A percentile compares a stretch with the other conserved stretches of the same genome.
Conservation (phyloP, 2,113 vertebrate species). For the Taxidea taxus region DNA sequence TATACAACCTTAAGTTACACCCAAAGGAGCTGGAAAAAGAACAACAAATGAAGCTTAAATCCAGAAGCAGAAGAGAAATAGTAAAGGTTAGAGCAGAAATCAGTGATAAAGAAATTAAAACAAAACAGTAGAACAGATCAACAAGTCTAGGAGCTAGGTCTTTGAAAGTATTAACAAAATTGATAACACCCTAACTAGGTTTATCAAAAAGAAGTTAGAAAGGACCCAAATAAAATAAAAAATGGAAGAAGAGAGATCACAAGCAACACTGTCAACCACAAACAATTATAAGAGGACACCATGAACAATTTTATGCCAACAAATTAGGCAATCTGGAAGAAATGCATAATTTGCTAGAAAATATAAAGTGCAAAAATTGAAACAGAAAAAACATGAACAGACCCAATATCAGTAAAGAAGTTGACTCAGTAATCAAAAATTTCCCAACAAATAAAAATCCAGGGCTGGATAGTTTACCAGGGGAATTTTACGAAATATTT, state of each 20-base stretch:
- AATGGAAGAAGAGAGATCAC: neutral
- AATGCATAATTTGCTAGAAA: neutral
- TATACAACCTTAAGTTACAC: too few species aligned
- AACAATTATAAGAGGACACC: too few species aligned
- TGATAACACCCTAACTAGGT: neutral
- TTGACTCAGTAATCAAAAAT: too few species aligned
- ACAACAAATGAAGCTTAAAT: too few species aligned
- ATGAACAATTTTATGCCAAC: neutral
- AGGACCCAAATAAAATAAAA: neutral
- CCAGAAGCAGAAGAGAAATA: too few species aligned
- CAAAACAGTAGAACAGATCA: neutral
- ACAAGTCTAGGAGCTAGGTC: neutral
- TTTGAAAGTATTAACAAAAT: neutral
- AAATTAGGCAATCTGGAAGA: neutral
- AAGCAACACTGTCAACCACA: too few species aligned
- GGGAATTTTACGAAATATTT: too few species aligned
- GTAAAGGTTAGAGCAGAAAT: too few species aligned
- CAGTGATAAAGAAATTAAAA: too few species aligned
- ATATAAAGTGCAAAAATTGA: neutral
- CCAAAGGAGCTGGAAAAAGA: too few species aligned
- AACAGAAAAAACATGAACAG: neutral
- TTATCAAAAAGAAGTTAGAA: neutral
- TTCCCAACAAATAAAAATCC: neutral
- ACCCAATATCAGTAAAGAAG: neutral
- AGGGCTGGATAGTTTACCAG: neutral